These are phyloP conservation scores for Psilanteris sp. DNA, from an alignment of 1,140 invertebrate species.

Conservation along the genomic window DNA sequence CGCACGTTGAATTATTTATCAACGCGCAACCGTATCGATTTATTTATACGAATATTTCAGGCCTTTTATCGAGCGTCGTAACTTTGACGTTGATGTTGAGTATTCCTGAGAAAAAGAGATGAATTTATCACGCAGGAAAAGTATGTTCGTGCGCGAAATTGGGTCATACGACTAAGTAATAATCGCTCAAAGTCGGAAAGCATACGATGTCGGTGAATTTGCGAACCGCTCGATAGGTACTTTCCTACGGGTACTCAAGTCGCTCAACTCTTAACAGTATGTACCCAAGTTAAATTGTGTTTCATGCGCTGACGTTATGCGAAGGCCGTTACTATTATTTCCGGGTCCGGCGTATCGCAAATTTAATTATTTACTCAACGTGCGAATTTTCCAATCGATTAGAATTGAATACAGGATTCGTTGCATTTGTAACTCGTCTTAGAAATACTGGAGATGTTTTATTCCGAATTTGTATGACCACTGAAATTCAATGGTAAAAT, in stretches of 20 bases:
- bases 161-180: slow-evolving; percentile 61
- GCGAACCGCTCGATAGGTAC: slow-evolving; percentile 56
- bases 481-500: too few species aligned
- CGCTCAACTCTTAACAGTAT: slow-evolving; percentile 58
- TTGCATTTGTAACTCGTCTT: too few species aligned
- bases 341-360: slow-evolving; percentile 38
- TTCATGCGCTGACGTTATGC: slow-evolving; percentile 29
- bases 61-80: slow-evolving; percentile 37
- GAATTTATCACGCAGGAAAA: slow-evolving; percentile 56
- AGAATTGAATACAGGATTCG: background rate
- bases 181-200: slow-evolving; percentile 54
- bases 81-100: slow-evolving; percentile 51
- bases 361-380: slow-evolving; percentile 38
- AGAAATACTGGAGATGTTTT: too few species aligned
- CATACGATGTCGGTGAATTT: slow-evolving; percentile 51
- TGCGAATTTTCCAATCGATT: slow-evolving; percentile 10
- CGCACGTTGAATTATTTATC: slow-evolving; percentile 44
- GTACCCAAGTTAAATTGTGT: slow-evolving; percentile 61
- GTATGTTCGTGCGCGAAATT: slow-evolving; percentile 45
- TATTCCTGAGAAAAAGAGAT: slow-evolving; percentile 53
- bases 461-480: too few species aligned
- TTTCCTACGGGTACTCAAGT: slow-evolving; percentile 51
- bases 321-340: slow-evolving; percentile 49
- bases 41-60: slow-evolving; percentile 50
- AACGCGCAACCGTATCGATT: slow-evolving; percentile 26